Percentiles rank a stretch among this genome's conserved stretches.
phyloP scores from a whole-genome alignment of 2,888 invertebrate genomes.

The Stomorhina lunata region DNA sequence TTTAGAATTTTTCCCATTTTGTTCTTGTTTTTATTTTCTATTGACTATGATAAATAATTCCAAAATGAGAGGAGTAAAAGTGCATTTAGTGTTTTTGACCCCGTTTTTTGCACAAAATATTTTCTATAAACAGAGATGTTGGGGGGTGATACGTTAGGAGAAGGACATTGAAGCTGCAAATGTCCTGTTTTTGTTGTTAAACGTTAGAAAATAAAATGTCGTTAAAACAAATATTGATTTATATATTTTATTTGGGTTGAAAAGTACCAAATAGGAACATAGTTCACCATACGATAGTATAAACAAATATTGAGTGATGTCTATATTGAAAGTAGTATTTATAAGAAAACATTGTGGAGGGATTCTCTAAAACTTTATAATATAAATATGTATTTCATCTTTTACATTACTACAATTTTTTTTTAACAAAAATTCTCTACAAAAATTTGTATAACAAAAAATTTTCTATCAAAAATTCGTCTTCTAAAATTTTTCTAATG shows the following conservation, averaged over 20 bases:
- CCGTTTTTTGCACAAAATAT: neutral
- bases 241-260: neutral
- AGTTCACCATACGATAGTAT: too few species aligned
- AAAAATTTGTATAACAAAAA: too few species aligned
- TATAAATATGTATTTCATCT: too few species aligned
- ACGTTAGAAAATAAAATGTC: slow-evolving; percentile 19
- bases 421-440: too few species aligned
- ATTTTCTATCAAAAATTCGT: too few species aligned
- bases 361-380: too few species aligned
- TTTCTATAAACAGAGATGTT: neutral
- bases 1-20: neutral
- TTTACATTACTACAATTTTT: too few species aligned
- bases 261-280: neutral
- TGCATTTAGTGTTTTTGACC: neutral
- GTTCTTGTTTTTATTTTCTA: neutral
- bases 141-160: too few species aligned
- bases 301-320: too few species aligned
- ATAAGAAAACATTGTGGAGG: too few species aligned
- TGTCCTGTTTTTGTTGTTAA: slow-evolving; percentile 14
- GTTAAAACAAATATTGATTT: slow-evolving; percentile 45
- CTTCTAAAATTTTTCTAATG: slow-evolving; percentile 4
- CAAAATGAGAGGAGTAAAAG: neutral
- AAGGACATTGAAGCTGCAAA: slow-evolving; percentile 7
- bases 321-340: too few species aligned
- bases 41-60: slow-evolving; percentile 16